These are phyloP conservation scores for Eleutherodactylus coqui DNA, from an alignment of 2,797 vertebrate genomes.

Conservation along the genomic window DNA sequence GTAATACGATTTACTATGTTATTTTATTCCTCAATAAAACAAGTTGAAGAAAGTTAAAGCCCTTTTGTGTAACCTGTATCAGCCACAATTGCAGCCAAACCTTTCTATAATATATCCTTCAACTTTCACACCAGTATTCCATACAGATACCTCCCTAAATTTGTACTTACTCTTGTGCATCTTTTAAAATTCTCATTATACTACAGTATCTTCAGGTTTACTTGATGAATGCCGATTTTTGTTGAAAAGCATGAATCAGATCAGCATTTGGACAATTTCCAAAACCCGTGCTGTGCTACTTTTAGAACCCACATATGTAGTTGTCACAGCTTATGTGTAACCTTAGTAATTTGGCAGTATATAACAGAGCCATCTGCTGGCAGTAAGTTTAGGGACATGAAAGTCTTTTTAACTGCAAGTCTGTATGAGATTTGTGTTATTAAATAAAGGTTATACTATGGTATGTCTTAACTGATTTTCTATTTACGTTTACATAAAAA, in stretches of 20 bases:
- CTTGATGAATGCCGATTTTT: background rate
- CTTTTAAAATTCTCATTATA: background rate
- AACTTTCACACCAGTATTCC: no score
- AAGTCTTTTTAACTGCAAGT: background rate
- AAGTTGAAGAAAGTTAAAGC: no score
- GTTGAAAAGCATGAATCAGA: background rate
- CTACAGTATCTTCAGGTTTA: background rate
- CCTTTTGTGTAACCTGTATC: no score
- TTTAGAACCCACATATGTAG: conserved; percentile 31
- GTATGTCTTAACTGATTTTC: background rate
- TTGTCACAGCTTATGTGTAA: conserved; percentile 39
- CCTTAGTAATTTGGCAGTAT: conserved; percentile 44
- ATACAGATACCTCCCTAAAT: no score
- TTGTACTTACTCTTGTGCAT: background rate
- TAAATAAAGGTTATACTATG: background rate
- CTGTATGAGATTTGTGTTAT: background rate
- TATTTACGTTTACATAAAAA: background rate
- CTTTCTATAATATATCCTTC: no score
- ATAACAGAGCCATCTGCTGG: conserved; percentile 41
- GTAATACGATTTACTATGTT: no score
- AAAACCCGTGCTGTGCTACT: conserved; percentile 21
- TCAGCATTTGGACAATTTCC: conserved; percentile 32
- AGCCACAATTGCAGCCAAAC: no score
- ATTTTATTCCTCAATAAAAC: no score
- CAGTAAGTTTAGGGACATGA: conserved; percentile 6